These are phyloP conservation scores for Cotesia chilonis DNA, from an alignment of 1,140 invertebrate genomes.

Conservation along the genomic window DNA sequence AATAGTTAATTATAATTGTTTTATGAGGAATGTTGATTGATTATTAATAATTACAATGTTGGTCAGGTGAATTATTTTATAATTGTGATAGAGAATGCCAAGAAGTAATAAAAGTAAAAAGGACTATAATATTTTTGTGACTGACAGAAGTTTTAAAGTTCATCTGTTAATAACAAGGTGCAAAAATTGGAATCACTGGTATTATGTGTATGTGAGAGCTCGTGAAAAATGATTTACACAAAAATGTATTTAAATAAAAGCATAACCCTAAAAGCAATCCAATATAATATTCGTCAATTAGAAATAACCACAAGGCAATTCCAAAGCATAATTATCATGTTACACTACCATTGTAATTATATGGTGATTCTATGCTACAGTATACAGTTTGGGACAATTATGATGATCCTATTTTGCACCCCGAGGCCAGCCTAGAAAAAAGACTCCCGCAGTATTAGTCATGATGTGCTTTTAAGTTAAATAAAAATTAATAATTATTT, in stretches of 20 bases:
- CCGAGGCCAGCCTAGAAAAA: conserved; percentile 14
- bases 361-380: conserved; percentile 8
- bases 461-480: neutral
- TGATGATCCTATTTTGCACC: conserved; percentile 31
- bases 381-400: conserved; percentile 8
- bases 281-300: conserved; percentile 16
- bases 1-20: too few relatives aligned
- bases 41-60: too few relatives aligned
- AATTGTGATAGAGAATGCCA: conserved; percentile 15
- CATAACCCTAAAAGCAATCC: neutral
- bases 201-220: conserved; percentile 30
- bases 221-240: conserved; percentile 36
- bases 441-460: conserved; percentile 3
- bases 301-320: conserved; percentile 12
- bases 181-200: conserved; percentile 20
- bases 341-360: conserved; percentile 24
- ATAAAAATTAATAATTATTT: neutral
- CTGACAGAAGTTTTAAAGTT: conserved; percentile 19
- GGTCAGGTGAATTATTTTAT: neutral
- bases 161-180: conserved; percentile 18
- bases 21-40: too few relatives aligned
- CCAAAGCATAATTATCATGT: conserved; percentile 33
- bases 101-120: neutral
- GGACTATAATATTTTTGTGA: conserved; percentile 28
- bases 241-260: conserved; percentile 20